Base-by-base conservation (phyloP, 2,888 invertebrate species). In the Flabesymbios commensalis region DNA sequence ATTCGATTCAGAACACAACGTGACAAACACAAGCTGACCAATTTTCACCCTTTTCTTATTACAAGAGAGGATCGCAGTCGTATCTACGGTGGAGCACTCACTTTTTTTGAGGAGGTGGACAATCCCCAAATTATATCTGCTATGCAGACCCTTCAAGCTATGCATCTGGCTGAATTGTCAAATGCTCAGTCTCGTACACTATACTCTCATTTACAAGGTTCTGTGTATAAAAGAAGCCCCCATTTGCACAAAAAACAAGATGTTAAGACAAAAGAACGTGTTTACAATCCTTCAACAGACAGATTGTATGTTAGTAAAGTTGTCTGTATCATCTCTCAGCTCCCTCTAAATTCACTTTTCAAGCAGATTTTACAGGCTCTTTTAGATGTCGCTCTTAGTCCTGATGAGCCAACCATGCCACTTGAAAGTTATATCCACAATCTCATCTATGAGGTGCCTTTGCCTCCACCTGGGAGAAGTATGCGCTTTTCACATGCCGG, bases 11-110 rank as follows among this genome's bases (percentile, higher is more conserved):
- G 93, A 69, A 97, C 96, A 14, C 95, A 97, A 82, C 94, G 93
- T 83, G 93, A 95, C 83, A 86, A 87, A 17, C 84, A 88, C 59
- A 90, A 92, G 74, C 91, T 95, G 14, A 88, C 87, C 78, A n/a
- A n/a, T n/a, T 95, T 97, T 83, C 99, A 99, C 84, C 93, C 96
- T 51, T 99, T 98, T 86, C 90, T 98, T 59, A 93, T 98, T 65
- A 98, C 98, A 17, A 88, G 92, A 74, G 97, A 98, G 86, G 96
- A 99, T 88, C 98, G 97, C 58, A 90, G 91, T 71, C 87, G 96
- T 72, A 90, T 91, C 72, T 95, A 94, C 85, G 99, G 99, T 63
- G 94, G 94, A 78, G 93, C 93, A 78, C 88, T 94, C 72, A 90
- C 95, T 22, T 98, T 98, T 83, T 97, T 91, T 85, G 99, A 99